Evolutionary conservation across 1,140 invertebrate species (phyloP), one percentile per base, ranked within the genome.

Genomic region (Asobara japonica): DNA sequence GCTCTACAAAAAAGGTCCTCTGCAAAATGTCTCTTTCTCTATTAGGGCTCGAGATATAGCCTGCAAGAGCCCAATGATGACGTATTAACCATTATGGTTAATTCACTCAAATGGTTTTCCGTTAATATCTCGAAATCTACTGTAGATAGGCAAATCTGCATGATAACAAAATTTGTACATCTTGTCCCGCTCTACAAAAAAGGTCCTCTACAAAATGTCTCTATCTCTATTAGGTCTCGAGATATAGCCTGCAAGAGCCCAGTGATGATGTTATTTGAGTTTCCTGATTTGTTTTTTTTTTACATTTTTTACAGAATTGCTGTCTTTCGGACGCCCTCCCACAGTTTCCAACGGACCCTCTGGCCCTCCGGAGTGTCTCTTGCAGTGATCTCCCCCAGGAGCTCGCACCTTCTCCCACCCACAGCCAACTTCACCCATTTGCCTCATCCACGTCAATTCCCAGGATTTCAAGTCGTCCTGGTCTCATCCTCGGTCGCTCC

Each of bases 281-380:
- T n/a, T n/a, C n/a, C n/a, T n/a, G n/a, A n/a, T n/a, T n/a, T n/a
- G n/a, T n/a, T n/a, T n/a, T n/a, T n/a, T n/a, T n/a, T n/a, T n/a
- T n/a, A n/a, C n/a, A n/a, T n/a, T n/a, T n/a, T n/a, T 76, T 79
- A 67, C 74, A 91, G 90, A 89, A 91, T 71, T 92, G 92, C 33
- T 92, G 92, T 74, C 86, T 94, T 0, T 94, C 93, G 0, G 93
- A 94, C 82, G 92, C 92, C 2, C 84, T 94, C 33, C 83, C 82
- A 29, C 76, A 76, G 71, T 76, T 41, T 41, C 71, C 79, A 67
- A 74, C 79, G 0, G 84, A 86, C 65, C 71, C 72, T 2, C 22
- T 83, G 27, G 76, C 74, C 45, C 70, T 87, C 13, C 78, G 84
- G 68, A 87, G 85, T 69, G 84, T 83, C 16, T 87, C 85, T n/a